Base-by-base conservation (phyloP, 2,113 vertebrate species). In the Myodes glareolus region DNA sequence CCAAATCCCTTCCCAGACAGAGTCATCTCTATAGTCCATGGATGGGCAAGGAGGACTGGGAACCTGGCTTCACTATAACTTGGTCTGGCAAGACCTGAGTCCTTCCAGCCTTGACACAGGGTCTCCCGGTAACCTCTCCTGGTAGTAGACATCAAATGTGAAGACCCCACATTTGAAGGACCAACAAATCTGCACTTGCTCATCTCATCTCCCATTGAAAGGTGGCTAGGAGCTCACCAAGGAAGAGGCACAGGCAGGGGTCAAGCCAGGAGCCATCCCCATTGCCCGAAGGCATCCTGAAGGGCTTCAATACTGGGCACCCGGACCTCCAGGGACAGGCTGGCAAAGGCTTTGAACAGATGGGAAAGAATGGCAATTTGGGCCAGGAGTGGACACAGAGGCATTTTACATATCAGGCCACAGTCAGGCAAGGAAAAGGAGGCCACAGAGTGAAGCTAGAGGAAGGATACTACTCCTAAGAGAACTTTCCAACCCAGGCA, bases 41-140 rank as follows among this genome's bases (percentile, higher is more conserved):
- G 0, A 8, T 0, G 2, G 11, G 7, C 21, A 19, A 19, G 27
- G 4, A 5, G 0, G 7, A 9, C 27, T 13, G 23, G 81, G n/a
- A 50, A 25, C 36, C 42, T 47, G 19, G 72, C 3, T 84, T 42
- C 16, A 52, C 7, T 31, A 0, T 10, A n/a, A 58, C 58, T 58
- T 21, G 17, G 19, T 58, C 58, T 58, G 31, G 25, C 27, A n/a
- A 84, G 55, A 52, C 39, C 58, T 10, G 27, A 1, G 21, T 27
- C n/a, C 36, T 70, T 45, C 11, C 39, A 70, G 92, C 61, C 92
- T 88, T 33, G 12, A 23, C 13, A 4, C 21, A 29, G 33, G 21
- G 36, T 52, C 36, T 88, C 81, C 90, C 19, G 19, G 70, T 9
- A 65, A 36, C 36, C 52, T 33, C 7, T n/a, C 90, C 68, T 47